A percentile compares a stretch with the other conserved stretches of the same genome.
Conservation (phyloP, 2,113 vertebrate species). For the Sylvietta virens region DNA sequence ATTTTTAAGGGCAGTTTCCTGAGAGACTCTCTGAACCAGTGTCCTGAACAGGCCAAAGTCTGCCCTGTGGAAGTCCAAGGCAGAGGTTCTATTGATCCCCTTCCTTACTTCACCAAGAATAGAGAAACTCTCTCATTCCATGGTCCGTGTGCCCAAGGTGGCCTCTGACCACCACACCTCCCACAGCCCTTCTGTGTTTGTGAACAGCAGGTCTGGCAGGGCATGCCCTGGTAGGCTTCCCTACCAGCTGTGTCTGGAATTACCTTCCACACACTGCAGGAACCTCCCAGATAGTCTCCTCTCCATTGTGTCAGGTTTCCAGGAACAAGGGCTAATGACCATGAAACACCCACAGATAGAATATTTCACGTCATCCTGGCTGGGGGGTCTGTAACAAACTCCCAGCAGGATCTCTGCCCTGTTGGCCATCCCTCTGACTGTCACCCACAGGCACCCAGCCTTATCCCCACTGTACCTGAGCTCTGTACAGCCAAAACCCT, state of each 20-base stretch:
- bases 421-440: not conserved
- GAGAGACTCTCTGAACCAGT: not conserved
- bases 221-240: not conserved
- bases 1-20: not conserved
- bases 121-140: not conserved
- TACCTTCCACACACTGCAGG: not conserved
- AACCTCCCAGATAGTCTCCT: not conserved
- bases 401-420: too few species aligned
- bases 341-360: not conserved
- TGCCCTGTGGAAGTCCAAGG: not conserved
- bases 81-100: not conserved
- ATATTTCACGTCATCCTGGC: not conserved
- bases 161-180: not conserved
- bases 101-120: not conserved
- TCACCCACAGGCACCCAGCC: not conserved
- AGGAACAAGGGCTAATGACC: not conserved
- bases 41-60: not conserved
- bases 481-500: not conserved
- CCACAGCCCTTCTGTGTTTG: not conserved
- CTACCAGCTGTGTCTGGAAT: not conserved
- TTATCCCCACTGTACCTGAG: not conserved
- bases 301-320: not conserved
- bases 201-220: not conserved
- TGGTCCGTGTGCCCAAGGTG: too few species aligned
- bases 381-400: not conserved